A percentile compares a stretch with the other conserved stretches of the same genome.
Evolutionary conservation across 2,888 invertebrate genomes (phyloP).

Genomic region (Perithous albicinctus): DNA sequence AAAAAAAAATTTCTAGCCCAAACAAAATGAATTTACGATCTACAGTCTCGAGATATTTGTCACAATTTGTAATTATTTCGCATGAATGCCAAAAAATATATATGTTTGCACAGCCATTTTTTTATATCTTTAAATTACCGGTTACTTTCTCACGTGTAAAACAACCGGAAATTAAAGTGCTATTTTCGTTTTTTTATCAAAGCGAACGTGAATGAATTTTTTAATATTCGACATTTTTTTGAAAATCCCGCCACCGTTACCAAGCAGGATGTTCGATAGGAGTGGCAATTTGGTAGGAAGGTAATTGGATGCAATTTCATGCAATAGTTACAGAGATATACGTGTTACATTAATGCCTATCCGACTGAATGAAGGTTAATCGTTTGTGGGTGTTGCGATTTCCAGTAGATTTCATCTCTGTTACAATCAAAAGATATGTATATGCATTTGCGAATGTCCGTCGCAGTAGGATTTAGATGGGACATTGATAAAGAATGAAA

Average conservation of each 20-base stretch:
- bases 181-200: too few relatives aligned
- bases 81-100: too few relatives aligned
- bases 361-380: slow-evolving; percentile 55
- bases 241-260: background rate
- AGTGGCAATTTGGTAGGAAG: background rate
- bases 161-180: too few relatives aligned
- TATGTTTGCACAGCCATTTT: too few relatives aligned
- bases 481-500: background rate
- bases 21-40: background rate
- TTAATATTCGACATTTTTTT: background rate
- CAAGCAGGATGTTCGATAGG: background rate
- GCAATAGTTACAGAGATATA: slow-evolving; percentile 44
- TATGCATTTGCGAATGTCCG: background rate
- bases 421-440: too few relatives aligned
- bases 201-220: background rate
- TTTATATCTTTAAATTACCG: background rate
- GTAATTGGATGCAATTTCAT: slow-evolving; percentile 43
- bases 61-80: too few relatives aligned
- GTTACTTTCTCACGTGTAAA: background rate
- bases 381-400: background rate
- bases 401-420: background rate
- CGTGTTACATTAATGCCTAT: slow-evolving; percentile 41
- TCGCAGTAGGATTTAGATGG: background rate
- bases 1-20: background rate
- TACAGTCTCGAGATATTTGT: too few relatives aligned